phyloP scores from a whole-genome alignment of 2,113 vertebrate genomes.

The Prochilodus magdalenae region DNA sequence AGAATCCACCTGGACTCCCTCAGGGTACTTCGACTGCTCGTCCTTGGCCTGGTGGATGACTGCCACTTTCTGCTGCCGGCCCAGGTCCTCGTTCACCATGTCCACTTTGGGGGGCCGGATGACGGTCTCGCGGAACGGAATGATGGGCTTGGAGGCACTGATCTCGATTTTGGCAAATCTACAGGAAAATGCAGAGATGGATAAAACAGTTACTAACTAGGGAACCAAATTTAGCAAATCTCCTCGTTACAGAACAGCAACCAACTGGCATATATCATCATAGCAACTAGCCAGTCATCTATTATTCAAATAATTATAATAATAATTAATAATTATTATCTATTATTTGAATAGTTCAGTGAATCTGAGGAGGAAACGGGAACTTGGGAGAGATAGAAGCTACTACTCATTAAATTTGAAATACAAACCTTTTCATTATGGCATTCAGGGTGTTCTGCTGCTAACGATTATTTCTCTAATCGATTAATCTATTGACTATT shows the following conservation, averaged over 20 bases:
- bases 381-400: no score
- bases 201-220: no score
- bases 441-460: neutral
- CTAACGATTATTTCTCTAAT: no score
- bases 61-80: slow-evolving; percentile 92
- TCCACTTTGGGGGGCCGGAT: slow-evolving; percentile 94
- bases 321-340: no score
- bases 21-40: slow-evolving; percentile 83
- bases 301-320: no score
- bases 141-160: slow-evolving; percentile 91
- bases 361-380: no score
- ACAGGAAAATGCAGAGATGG: neutral
- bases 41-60: slow-evolving; percentile 92
- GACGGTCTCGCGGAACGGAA: slow-evolving; percentile 94
- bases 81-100: slow-evolving; percentile 99
- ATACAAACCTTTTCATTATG: neutral
- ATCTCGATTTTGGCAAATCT: slow-evolving; percentile 96
- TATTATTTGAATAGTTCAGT: no score
- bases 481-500: no score
- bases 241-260: no score
- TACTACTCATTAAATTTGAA: neutral
- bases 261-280: no score
- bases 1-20: slow-evolving; percentile 85
- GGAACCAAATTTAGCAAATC: no score
- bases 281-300: no score